phyloP scores from a whole-genome alignment of 92 coral and sea anemone genomes.

The Phenganax stokvisi region DNA sequence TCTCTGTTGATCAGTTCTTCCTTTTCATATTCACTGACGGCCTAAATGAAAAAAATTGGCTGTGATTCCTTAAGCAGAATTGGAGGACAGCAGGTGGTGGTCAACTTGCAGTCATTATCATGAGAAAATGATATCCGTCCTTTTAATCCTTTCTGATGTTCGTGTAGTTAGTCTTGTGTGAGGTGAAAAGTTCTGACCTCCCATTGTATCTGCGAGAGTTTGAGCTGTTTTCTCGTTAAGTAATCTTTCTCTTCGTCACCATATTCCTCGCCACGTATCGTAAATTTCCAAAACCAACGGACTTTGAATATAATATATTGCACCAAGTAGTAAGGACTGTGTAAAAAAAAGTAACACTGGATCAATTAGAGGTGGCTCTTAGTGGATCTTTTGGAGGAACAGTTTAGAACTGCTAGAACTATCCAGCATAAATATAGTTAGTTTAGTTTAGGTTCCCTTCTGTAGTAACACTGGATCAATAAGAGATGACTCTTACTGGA shows the following conservation, averaged over 20 bases:
- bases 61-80: no score
- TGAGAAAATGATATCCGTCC: no score
- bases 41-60: conserved; percentile 34
- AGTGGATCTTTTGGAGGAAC: background rate
- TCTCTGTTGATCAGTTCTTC: conserved; percentile 58
- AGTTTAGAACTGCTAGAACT: no score
- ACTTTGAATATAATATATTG: conserved; percentile 65
- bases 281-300: conserved; percentile 94
- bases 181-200: conserved; percentile 43
- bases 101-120: no score
- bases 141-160: no score
- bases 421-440: no score
- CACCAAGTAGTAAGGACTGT: conserved; percentile 72
- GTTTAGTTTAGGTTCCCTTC: no score
- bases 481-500: no score
- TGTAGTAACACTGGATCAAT: no score
- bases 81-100: no score
- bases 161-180: no score
- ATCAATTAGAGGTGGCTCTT: background rate
- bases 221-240: conserved; percentile 67
- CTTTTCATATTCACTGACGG: conserved; percentile 57
- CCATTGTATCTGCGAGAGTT: conserved; percentile 70
- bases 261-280: conserved; percentile 70
- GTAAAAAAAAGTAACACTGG: background rate
- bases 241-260: conserved; percentile 76